A percentile compares a stretch with the other conserved stretches of the same genome.
Conservation (phyloP, 2,888 invertebrate genomes). For the Frankliniella intonsa region DNA sequence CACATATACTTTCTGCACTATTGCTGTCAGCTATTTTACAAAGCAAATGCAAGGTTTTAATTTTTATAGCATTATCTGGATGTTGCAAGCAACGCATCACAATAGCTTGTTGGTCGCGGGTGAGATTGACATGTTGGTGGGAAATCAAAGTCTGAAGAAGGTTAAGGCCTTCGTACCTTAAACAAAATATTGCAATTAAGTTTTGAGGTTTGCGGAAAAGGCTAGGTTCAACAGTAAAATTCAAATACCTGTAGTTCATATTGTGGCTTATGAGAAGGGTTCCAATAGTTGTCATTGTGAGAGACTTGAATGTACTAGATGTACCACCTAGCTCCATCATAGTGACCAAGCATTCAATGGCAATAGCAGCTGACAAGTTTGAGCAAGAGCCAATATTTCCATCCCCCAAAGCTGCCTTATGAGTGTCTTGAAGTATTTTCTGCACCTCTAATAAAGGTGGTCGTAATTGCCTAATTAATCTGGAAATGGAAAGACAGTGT, state of each 20-base stretch:
- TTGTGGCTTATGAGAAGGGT: slow-evolving; percentile 31
- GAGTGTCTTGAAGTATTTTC: slow-evolving; percentile 31
- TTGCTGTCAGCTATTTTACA: slow-evolving; percentile 33
- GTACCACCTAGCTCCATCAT: slow-evolving; percentile 28
- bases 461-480: slow-evolving; percentile 28
- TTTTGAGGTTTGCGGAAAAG: not conserved
- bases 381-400: slow-evolving; percentile 1
- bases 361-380: slow-evolving; percentile 31
- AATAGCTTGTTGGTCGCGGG: slow-evolving; percentile 33
- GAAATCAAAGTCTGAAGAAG: slow-evolving; percentile 32
- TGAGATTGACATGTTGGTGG: slow-evolving; percentile 29
- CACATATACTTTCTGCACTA: slow-evolving; percentile 33
- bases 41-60: slow-evolving; percentile 32
- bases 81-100: slow-evolving; percentile 33
- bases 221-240: slow-evolving; percentile 7
- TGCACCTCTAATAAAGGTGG: slow-evolving; percentile 12
- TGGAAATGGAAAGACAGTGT: slow-evolving; percentile 31
- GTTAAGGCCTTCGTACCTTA: slow-evolving; percentile 34
- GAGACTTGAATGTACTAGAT: slow-evolving; percentile 17
- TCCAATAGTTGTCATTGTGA: slow-evolving; percentile 29
- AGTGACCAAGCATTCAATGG: slow-evolving; percentile 32
- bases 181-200: not conserved
- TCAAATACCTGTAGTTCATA: slow-evolving; percentile 32
- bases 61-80: slow-evolving; percentile 34
- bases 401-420: slow-evolving; percentile 17